A percentile compares a stretch with the other conserved stretches of the same genome.
Evolutionary conservation across 1,140 invertebrate genomes (phyloP).

Genomic region (Liolophura sinensis): DNA sequence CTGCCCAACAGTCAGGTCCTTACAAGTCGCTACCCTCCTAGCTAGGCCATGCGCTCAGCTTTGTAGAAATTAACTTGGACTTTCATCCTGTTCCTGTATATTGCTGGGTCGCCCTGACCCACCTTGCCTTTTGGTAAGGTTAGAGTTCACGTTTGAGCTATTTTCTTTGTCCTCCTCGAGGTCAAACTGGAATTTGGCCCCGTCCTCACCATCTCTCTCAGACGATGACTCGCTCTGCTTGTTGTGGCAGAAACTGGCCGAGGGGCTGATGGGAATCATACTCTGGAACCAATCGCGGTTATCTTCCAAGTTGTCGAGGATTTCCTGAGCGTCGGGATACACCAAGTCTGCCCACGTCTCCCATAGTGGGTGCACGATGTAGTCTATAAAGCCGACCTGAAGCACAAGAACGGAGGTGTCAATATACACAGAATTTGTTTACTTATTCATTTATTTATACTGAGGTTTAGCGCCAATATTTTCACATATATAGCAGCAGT

Average conservation of each 20-base stretch:
- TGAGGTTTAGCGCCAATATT: conserved; percentile 1
- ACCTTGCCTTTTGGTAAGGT: too few relatives aligned
- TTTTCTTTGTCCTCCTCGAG: conserved; percentile 42
- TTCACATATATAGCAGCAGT: neutral
- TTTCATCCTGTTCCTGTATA: too few relatives aligned
- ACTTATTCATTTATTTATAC: conserved; percentile 1
- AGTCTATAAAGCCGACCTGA: conserved; percentile 98
- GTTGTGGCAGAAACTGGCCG: conserved; percentile 48
- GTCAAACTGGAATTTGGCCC: conserved; percentile 43
- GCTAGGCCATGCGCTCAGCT: too few relatives aligned
- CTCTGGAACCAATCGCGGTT: conserved; percentile 95
- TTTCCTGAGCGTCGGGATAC: conserved; percentile 97
- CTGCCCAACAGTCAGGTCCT: too few relatives aligned
- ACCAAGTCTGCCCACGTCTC: conserved; percentile 99
- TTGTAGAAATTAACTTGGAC: too few relatives aligned
- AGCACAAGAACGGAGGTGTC: conserved; percentile 23
- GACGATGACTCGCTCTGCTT: conserved; percentile 39
- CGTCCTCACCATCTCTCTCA: conserved; percentile 35
- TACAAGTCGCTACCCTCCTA: too few relatives aligned
- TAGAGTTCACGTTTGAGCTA: too few relatives aligned
- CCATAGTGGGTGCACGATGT: conserved; percentile 98
- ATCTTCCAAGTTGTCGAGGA: conserved; percentile 95
- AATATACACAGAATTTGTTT: conserved; percentile 1
- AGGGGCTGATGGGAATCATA: conserved; percentile 67
- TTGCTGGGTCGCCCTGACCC: too few relatives aligned